Conservation (phyloP, 2,113 vertebrate species). For the Syrrhaptes paradoxus region DNA sequence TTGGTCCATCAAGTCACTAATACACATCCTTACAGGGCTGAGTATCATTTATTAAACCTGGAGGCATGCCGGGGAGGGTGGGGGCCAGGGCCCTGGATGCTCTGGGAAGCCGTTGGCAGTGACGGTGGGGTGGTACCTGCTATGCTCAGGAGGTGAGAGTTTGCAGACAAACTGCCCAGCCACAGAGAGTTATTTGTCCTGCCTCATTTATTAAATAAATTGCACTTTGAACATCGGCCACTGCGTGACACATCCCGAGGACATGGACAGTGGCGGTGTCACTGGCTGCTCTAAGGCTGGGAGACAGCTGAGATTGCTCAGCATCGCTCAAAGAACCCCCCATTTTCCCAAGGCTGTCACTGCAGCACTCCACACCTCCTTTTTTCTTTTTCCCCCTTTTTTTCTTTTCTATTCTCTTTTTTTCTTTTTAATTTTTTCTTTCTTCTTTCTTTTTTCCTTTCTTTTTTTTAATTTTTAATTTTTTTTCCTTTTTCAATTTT, state of each 20-base stretch:
- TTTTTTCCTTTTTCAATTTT: too few species aligned
- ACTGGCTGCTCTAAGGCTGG: not conserved
- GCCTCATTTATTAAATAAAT: not conserved
- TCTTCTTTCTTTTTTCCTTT: not conserved
- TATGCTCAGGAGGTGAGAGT: not conserved
- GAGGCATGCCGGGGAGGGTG: not conserved
- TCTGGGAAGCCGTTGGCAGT: not conserved
- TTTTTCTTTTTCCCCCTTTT: not conserved
- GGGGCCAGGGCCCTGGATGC: not conserved
- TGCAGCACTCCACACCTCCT: not conserved
- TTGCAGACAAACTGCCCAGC: accelerated
- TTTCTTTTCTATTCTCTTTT: not conserved
- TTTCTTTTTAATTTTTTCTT: not conserved
- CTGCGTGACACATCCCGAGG: not conserved
- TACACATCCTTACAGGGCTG: not conserved
- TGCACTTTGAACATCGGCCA: not conserved
- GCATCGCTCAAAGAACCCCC: not conserved
- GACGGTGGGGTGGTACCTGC: too few species aligned
- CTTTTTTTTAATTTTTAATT: not conserved
- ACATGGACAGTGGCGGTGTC: not conserved
- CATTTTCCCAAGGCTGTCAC: not conserved
- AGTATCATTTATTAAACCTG: not conserved
- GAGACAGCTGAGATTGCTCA: not conserved
- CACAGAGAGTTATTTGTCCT: not conserved
- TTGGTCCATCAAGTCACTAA: constrained; percentile 40